Percentiles rank a stretch among this genome's conserved stretches.
These are phyloP conservation scores for Reinhardtius hippoglossoides DNA, from an alignment of 2,113 vertebrate species.

Conservation along the genomic window DNA sequence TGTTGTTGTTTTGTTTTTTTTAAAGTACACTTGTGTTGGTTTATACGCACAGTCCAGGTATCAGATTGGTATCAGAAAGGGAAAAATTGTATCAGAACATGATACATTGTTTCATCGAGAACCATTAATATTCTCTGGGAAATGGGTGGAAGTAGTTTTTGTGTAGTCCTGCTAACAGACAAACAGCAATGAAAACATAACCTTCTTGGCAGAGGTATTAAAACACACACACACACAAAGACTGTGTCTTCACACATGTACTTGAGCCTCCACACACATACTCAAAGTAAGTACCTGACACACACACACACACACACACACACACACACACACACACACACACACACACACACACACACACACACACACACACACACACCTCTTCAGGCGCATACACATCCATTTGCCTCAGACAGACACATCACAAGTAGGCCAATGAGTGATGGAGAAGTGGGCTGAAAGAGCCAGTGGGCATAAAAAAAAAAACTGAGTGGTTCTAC, in stretches of 20 bases:
- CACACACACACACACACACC: constrained; percentile 21
- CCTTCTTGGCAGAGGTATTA: neutral
- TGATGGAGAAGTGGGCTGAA: constrained; percentile 47
- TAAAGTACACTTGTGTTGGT: too few relatives aligned
- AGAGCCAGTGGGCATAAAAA: constrained; percentile 57
- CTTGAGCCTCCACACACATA: neutral
- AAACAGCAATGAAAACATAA: neutral
- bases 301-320: constrained; percentile 20
- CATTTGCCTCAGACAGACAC: constrained; percentile 52
- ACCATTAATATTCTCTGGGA: too few relatives aligned
- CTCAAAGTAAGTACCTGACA: neutral
- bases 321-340: constrained; percentile 9
- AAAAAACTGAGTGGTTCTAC: constrained; percentile 27
- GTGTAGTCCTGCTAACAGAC: too few relatives aligned
- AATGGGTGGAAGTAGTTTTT: too few relatives aligned
- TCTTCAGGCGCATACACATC: constrained; percentile 34
- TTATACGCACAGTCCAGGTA: too few relatives aligned
- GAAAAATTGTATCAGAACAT: neutral
- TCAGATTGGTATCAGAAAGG: too few relatives aligned
- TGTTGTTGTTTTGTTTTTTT: too few relatives aligned
- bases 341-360: constrained; percentile 8
- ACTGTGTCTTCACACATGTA: neutral
- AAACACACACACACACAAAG: neutral
- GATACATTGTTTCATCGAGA: too few relatives aligned
- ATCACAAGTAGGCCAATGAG: constrained; percentile 53